Evolutionary conservation across 2,888 invertebrate species (phyloP).

Genomic region (Melieria omissa): DNA sequence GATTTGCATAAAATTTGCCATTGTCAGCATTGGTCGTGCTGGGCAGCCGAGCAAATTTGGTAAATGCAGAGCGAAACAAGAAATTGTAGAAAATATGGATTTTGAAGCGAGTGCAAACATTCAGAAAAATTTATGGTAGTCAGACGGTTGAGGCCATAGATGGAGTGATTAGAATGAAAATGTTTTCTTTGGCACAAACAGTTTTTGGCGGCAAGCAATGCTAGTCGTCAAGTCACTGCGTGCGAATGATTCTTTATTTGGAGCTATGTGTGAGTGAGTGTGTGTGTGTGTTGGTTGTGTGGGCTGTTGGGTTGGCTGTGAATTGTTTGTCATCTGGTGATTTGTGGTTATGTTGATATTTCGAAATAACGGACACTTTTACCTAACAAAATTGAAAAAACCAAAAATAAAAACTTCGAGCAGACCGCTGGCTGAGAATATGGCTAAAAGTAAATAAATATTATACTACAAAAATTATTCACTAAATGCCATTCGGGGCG

Average conservation of each 20-base stretch:
- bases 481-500: too few relatives aligned
- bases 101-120: not conserved
- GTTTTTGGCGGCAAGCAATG: too few relatives aligned
- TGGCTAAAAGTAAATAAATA: too few relatives aligned
- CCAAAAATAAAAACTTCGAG: too few relatives aligned
- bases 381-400: too few relatives aligned
- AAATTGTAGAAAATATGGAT: slow-evolving; percentile 27
- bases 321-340: slow-evolving; percentile 15
- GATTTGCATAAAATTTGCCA: slow-evolving; percentile 21
- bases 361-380: not conserved
- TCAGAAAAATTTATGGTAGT: slow-evolving; percentile 19
- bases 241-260: not conserved
- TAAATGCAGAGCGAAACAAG: slow-evolving; percentile 21
- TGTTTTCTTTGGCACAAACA: not conserved
- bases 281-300: slow-evolving; percentile 3
- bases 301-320: not conserved
- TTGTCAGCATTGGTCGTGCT: not conserved
- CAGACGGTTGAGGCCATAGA: slow-evolving; percentile 12
- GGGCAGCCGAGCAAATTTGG: slow-evolving; percentile 8
- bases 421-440: too few relatives aligned
- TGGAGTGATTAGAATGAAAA: slow-evolving; percentile 24
- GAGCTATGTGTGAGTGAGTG: not conserved
- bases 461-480: too few relatives aligned
- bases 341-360: slow-evolving; percentile 18
- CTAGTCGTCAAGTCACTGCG: too few relatives aligned